Conservation (phyloP, 2,888 invertebrate genomes). For the Deilephila porcellus region DNA sequence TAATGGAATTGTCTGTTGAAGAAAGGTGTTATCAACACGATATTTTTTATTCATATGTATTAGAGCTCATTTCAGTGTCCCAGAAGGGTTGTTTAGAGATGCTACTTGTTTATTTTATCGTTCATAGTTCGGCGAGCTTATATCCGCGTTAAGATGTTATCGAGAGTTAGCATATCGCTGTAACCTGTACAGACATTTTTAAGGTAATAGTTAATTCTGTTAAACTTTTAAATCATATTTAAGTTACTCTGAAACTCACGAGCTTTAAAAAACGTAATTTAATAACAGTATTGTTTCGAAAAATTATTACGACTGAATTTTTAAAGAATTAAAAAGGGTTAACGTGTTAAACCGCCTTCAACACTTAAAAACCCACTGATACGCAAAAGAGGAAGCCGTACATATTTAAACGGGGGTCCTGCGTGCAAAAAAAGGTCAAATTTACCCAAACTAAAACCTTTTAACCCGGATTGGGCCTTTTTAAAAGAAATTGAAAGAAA, state of each 20-base stretch:
- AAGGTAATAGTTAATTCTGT: too few relatives aligned
- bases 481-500: slow-evolving; percentile 32
- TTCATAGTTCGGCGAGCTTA: too few relatives aligned
- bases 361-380: neutral
- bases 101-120: too few relatives aligned
- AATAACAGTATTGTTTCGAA: neutral
- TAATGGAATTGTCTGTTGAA: neutral
- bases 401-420: neutral
- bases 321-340: neutral
- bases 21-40: too few relatives aligned
- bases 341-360: neutral
- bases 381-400: neutral
- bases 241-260: neutral
- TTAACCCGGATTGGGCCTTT: slow-evolving; percentile 34
- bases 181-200: too few relatives aligned
- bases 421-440: neutral
- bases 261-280: neutral
- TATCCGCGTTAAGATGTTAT: too few relatives aligned
- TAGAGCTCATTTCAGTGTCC: too few relatives aligned
- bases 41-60: too few relatives aligned
- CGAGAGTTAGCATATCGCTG: too few relatives aligned
- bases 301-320: neutral
- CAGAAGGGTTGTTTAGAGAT: too few relatives aligned
- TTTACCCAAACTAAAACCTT: slow-evolving; percentile 28
- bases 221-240: too few relatives aligned